These are phyloP conservation scores for Patella depressa DNA, from an alignment of 2,888 invertebrate genomes.

Conservation along the genomic window DNA sequence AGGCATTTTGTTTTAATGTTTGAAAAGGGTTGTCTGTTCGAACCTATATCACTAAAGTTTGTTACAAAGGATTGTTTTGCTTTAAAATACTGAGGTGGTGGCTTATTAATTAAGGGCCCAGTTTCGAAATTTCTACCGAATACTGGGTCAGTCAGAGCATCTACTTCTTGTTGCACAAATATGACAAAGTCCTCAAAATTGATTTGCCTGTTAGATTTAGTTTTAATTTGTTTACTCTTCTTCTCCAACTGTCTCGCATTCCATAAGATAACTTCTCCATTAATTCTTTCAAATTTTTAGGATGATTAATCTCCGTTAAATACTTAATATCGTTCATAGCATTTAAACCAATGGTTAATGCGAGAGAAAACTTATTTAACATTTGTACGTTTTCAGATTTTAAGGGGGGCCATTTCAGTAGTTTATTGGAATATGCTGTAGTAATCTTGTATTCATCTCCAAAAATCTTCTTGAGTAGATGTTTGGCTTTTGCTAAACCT, in stretches of 20 bases:
- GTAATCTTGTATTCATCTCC: not conserved
- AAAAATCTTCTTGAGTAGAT: not conserved
- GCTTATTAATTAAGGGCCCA: not conserved
- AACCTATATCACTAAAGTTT: not conserved
- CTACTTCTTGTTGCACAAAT: not conserved
- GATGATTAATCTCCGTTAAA: not conserved
- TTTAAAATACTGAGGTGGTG: not conserved
- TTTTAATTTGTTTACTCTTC: not conserved
- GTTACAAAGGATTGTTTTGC: not conserved
- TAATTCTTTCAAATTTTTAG: not conserved
- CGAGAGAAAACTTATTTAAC: not conserved
- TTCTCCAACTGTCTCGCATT: not conserved
- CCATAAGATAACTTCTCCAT: not conserved
- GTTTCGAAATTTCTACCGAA: not conserved
- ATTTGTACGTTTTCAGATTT: not conserved
- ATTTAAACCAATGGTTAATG: not conserved
- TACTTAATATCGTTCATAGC: not conserved
- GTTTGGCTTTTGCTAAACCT: not conserved
- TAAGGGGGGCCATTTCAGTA: not conserved
- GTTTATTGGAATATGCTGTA: not conserved
- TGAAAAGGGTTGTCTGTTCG: not conserved
- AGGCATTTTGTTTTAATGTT: not conserved
- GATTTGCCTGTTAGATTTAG: not conserved
- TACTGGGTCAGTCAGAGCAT: not conserved
- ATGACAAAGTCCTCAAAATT: not conserved